A percentile compares a stretch with the other conserved stretches of the same genome.
phyloP scores from a whole-genome alignment of 2,888 invertebrate species.

The Heliconius aoede region DNA sequence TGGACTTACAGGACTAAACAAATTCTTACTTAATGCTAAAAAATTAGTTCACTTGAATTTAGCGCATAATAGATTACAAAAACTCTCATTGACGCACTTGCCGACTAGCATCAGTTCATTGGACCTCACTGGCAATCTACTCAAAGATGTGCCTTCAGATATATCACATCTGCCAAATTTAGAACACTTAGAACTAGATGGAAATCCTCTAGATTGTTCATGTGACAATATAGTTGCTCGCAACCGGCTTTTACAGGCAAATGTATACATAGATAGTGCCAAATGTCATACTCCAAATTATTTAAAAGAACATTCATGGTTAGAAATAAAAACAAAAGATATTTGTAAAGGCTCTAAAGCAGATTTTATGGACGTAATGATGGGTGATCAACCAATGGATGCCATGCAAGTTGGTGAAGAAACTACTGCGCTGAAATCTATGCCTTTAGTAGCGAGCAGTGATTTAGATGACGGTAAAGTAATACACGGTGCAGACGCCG shows the following conservation, averaged over 20 bases:
- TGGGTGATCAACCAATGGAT: constrained; percentile 85
- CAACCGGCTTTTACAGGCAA: constrained; percentile 81
- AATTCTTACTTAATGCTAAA: constrained; percentile 82
- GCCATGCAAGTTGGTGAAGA: constrained; percentile 69
- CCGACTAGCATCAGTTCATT: constrained; percentile 85
- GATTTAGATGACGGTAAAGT: constrained; percentile 76
- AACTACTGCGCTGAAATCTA: constrained; percentile 70
- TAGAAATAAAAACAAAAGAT: constrained; percentile 83
- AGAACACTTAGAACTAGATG: constrained; percentile 85
- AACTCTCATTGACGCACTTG: constrained; percentile 79
- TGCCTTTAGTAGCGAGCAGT: constrained; percentile 65
- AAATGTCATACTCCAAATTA: constrained; percentile 82
- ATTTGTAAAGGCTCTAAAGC: constrained; percentile 76
- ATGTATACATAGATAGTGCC: constrained; percentile 82
- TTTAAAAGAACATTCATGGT: constrained; percentile 80
- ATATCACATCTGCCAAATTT: constrained; percentile 81
- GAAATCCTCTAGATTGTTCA: constrained; percentile 88
- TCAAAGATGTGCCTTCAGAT: constrained; percentile 84
- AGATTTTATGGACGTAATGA: constrained; percentile 83
- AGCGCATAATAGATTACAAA: constrained; percentile 84
- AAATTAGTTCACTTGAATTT: constrained; percentile 84
- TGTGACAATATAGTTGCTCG: constrained; percentile 87
- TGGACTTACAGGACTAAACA: constrained; percentile 82
- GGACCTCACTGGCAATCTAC: constrained; percentile 85
- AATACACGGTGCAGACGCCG: constrained; percentile 59